Evolutionary conservation across 2,113 vertebrate genomes (phyloP).

Genomic region (Zootoca vivipara): DNA sequence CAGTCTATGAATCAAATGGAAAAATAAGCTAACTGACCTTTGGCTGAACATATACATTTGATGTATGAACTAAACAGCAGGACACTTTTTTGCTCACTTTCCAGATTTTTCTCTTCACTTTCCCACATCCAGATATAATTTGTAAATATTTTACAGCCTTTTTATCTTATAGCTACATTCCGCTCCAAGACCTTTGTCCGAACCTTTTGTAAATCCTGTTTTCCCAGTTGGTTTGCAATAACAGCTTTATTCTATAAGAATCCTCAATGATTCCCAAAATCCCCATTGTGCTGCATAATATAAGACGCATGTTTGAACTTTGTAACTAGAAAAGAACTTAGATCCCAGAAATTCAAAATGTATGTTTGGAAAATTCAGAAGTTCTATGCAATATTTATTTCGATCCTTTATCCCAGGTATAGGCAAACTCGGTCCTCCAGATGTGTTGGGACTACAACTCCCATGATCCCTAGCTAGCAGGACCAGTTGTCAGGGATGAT

Average conservation of each 20-base stretch:
- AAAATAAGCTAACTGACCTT: conserved; percentile 67
- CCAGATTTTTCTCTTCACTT: conserved; percentile 56
- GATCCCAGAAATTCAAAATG: neutral
- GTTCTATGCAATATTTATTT: conserved; percentile 21
- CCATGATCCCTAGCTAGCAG: no score
- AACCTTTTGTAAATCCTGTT: conserved; percentile 47
- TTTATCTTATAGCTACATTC: conserved; percentile 39
- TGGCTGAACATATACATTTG: conserved; percentile 67
- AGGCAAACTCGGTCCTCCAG: no score
- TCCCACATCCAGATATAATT: conserved; percentile 48
- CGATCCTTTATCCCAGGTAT: neutral
- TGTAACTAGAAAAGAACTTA: conserved; percentile 17
- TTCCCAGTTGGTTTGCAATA: conserved; percentile 42
- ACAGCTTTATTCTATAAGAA: conserved; percentile 50
- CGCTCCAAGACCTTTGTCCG: conserved; percentile 30
- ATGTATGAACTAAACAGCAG: conserved; percentile 57
- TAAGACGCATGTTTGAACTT: neutral
- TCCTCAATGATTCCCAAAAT: conserved; percentile 22
- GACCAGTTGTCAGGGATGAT: no score
- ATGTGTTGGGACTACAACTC: no score
- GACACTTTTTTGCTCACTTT: conserved; percentile 51
- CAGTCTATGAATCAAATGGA: conserved; percentile 56
- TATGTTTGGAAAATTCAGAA: neutral
- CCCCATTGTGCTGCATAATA: conserved; percentile 31
- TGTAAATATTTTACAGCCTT: conserved; percentile 58